Base-by-base conservation (phyloP, 2,888 invertebrate species). In the Anagyrus pseudococci region DNA sequence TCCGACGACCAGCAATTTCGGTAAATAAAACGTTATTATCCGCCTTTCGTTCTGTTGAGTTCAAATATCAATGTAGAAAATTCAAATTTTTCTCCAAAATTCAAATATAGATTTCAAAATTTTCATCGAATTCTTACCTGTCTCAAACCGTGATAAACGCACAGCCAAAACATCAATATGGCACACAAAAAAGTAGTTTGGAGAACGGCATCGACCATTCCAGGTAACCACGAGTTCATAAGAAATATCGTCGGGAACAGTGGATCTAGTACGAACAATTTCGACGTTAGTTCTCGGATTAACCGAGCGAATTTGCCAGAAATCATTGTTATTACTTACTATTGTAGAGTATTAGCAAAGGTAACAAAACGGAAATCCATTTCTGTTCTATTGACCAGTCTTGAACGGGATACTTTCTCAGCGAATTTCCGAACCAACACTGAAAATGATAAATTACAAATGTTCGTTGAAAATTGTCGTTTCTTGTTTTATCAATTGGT, bases 311-410 rank as follows among this genome's bases (percentile, higher is more conserved):
- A 23, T 17, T n/a, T 22, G 10, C 1, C 4, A 15, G 15, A 47
- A 22, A 4, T 2, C 15, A 37, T 37, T 13, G 2, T 37, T 37
- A 13, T 15, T 19, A 83, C 89, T 87, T 83, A 97, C 97, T 95
- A 81, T 98, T 92, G 76, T 96, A 97, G 19, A 96, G 86, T 69
- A 98, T 84, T 13, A 98, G 84, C 23, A 96, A 82, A 1, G 96
- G 96, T 70, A 98, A 83, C 58, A 98, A 84, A 41, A 93, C 82
- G 0, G 94, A 92, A 81, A 97, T 88, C 98, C 98, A 98, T 81
- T 93, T 95, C 79, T 98, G 98, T 81, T 98, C 98, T 73, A 97
- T 94, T 0, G 97, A 95, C 98, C 97, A 98, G 81, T 97, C 96
- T 71, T 90, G 87, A 46, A 94, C 85, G 0, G 92, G 88, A 82